Evolutionary conservation across 2,113 vertebrate species (phyloP), one percentile per base, ranked within the genome.

Genomic region (Neodontobutis hainanensis): DNA sequence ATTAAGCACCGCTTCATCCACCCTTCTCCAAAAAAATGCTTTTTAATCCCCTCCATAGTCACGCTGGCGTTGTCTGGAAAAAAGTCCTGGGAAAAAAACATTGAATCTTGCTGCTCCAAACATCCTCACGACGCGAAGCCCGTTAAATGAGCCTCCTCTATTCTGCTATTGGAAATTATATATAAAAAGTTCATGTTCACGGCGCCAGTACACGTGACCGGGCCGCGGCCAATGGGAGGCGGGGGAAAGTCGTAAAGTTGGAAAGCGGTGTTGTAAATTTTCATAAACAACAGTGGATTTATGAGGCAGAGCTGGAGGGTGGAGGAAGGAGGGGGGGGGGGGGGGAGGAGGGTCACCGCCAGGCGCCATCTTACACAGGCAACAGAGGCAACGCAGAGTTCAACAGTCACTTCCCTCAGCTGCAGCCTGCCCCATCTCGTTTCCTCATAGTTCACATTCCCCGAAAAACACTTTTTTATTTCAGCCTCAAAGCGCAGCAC

Each of bases 241-340:
- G 88, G 90, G 89, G 93, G 81, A 84, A 92, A 91, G 93, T 98
- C 97, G 95, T 98, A 98, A 99, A 98, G 94, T 96, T 96, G 94
- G 93, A 95, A 94, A 93, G 95, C 94, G 92, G 92, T 94, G 95
- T 97, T 97, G 96, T 98, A 99, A 98, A 98, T 98, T 97, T 96
- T 98, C 96, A 98, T 97, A 98, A 98, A 97, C 97, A 98, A 97
- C 96, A 96, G 94, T 95, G 94, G 96, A 98, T 98, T 98, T 98
- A 99, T 98, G 95, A 91, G 93, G 93, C 94, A 91, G 93, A 87
- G 90, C 90, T 92, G 94, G 93, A 92, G 92, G 93, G 73, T 70
- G 73, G 44, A 64, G 57, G 32, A 48, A 8, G 32, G 44, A 27
- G n/a, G 4, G 35, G n/a, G 27, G 9, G 34, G 51, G 8, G 16